Evolutionary conservation across 2,113 vertebrate genomes (phyloP), one percentile per base, ranked within the genome.

Genomic region (Gambusia holbrooki): DNA sequence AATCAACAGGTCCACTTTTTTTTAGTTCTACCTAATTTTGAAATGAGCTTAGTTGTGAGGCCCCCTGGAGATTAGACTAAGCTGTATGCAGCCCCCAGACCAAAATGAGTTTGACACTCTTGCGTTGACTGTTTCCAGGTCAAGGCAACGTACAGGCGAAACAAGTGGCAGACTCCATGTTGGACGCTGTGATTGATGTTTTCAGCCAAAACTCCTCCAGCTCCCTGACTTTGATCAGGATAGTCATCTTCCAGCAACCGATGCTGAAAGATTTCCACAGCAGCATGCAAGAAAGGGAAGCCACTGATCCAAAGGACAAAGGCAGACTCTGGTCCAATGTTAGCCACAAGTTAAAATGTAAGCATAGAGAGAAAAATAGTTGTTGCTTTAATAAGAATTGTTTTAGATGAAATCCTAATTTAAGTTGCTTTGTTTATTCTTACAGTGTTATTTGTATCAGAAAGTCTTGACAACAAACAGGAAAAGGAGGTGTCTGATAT

Each of bases 101-200:
- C n/a, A n/a, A n/a, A n/a, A n/a, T n/a, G n/a, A n/a, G n/a, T n/a
- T n/a, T n/a, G n/a, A n/a, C n/a, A n/a, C n/a, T n/a, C 33, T 10
- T 65, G 0, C 64, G 5, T 10, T 61, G 0, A 28, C 14, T 19
- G 3, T n/a, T 77, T 86, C 58, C 33, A 95, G 94, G 94, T 80
- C 91, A 92, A 82, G 93, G 90, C 8, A 89, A 88, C 8, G 73
- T 76, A 15, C n/a, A 84, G 4, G 77, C 89, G n/a, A 81, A 40
- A 65, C 71, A 81, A 8, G 93, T 93, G 9, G 94, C 94, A 15
- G 93, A 94, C 28, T 82, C 91, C 73, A 95, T 95, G 92, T 69
- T 95, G 77, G 93, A 94, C 35, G 93, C 84, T 37, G 77, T 93
- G 13, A 69, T 89, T 28, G 91, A 93, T 0, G 87, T 90, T 63